Conservation (phyloP, 2,797 vertebrate species). For the Ctenochaetus hawaiiensis region DNA sequence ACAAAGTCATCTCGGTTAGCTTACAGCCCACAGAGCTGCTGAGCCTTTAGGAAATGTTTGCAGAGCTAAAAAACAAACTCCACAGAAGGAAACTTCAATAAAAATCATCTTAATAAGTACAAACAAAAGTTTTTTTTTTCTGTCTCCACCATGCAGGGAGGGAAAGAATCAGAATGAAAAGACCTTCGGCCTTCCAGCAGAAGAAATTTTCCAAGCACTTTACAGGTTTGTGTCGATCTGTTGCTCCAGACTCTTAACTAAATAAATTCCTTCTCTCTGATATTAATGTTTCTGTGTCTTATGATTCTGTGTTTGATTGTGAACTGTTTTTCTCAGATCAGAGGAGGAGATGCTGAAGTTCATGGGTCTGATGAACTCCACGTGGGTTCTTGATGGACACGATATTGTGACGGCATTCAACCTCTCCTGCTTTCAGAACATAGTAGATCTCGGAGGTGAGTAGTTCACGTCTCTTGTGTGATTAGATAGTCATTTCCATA, state of each 20-base stretch:
- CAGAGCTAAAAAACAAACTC: background rate
- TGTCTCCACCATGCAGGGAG: constrained; percentile 70
- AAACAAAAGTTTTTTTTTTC: background rate
- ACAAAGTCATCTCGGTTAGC: too few species aligned
- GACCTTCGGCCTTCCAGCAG: constrained; percentile 80
- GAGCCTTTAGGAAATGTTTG: background rate
- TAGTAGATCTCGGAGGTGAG: constrained; percentile 84
- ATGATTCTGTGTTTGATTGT: background rate
- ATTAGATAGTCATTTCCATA: too few species aligned
- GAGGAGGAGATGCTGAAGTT: constrained; percentile 86
- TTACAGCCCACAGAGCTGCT: too few species aligned
- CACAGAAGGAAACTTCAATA: too few species aligned
- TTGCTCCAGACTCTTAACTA: background rate
- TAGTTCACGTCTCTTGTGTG: background rate
- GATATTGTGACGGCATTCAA: constrained; percentile 83
- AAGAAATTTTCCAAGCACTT: constrained; percentile 80
- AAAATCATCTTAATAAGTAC: too few species aligned
- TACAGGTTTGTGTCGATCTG: constrained; percentile 76
- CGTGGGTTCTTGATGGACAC: constrained; percentile 82
- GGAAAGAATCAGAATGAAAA: constrained; percentile 87
- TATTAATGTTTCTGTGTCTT: background rate
- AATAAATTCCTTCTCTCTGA: background rate
- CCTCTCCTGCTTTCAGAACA: constrained; percentile 78
- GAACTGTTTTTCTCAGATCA: constrained; percentile 60
- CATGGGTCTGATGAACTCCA: constrained; percentile 85